phyloP scores from a whole-genome alignment of 1,140 invertebrate genomes.

The Drosophila melanica region DNA sequence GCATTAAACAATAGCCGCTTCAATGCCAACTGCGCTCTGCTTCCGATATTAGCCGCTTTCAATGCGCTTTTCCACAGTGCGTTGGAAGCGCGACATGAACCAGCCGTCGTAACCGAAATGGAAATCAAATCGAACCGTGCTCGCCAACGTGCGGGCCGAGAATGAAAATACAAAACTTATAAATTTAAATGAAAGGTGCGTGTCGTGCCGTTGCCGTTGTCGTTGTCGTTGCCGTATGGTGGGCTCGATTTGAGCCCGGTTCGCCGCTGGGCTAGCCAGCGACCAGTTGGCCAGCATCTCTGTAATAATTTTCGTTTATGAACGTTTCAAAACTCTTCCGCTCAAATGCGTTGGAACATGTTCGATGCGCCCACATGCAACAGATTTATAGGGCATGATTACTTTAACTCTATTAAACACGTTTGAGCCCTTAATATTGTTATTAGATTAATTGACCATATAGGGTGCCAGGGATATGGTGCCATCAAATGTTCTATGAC shows the following conservation, averaged over 20 bases:
- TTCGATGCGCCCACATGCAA: slow-evolving; percentile 68
- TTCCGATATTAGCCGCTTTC: slow-evolving; percentile 45
- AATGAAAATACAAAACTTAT: slow-evolving; percentile 60
- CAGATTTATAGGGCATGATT: slow-evolving; percentile 42
- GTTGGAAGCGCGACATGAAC: slow-evolving; percentile 17
- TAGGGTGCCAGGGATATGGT: not conserved
- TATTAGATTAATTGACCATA: not conserved
- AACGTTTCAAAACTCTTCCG: slow-evolving; percentile 62
- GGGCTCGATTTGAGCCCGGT: slow-evolving; percentile 9
- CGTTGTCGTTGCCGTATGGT: too few relatives aligned
- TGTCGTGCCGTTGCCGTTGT: slow-evolving; percentile 6
- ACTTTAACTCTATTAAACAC: slow-evolving; percentile 81
- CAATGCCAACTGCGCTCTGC: slow-evolving; percentile 69
- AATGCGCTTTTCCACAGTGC: slow-evolving; percentile 40
- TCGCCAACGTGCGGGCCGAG: slow-evolving; percentile 62
- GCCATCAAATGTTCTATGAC: slow-evolving; percentile 2
- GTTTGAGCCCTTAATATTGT: not conserved
- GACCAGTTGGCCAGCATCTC: slow-evolving; percentile 12
- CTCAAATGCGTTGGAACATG: slow-evolving; percentile 60
- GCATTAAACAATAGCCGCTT: slow-evolving; percentile 52
- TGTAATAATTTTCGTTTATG: slow-evolving; percentile 11
- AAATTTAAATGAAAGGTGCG: slow-evolving; percentile 53
- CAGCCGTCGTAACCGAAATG: slow-evolving; percentile 1
- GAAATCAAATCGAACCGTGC: slow-evolving; percentile 46
- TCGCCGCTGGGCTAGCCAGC: slow-evolving; percentile 7